A percentile compares a stretch with the other conserved stretches of the same genome.
phyloP scores from a whole-genome alignment of 2,113 vertebrate genomes.

The Nerophis lumbriciformis region DNA sequence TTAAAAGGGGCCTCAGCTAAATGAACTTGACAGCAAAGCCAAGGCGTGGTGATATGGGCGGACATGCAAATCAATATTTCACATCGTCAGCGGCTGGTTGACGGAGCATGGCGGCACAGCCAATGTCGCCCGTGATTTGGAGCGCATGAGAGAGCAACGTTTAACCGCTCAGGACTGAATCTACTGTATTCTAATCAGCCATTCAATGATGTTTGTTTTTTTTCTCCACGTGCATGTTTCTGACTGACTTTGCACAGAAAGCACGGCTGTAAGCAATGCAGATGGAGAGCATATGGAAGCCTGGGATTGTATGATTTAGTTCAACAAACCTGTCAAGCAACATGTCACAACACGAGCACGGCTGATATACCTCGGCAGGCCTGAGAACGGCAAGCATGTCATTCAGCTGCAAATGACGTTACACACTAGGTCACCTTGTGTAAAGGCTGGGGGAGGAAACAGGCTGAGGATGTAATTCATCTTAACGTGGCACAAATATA shows the following conservation, averaged over 20 bases:
- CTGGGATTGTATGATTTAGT: slow-evolving; percentile 37
- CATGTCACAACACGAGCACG: slow-evolving; percentile 36
- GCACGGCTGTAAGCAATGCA: slow-evolving; percentile 37
- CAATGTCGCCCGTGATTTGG: slow-evolving; percentile 42
- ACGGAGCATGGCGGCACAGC: slow-evolving; percentile 37
- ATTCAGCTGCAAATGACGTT: slow-evolving; percentile 57
- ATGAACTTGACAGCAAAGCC: slow-evolving; percentile 67
- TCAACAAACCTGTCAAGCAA: slow-evolving; percentile 25
- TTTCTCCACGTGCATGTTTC: slow-evolving; percentile 21
- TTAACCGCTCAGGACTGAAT: slow-evolving; percentile 13
- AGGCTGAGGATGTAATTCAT: slow-evolving; percentile 55
- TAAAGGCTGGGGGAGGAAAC: slow-evolving; percentile 54
- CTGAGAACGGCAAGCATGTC: slow-evolving; percentile 56
- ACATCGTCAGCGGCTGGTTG: slow-evolving; percentile 60
- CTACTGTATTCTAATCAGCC: background rate
- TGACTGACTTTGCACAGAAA: slow-evolving; percentile 31
- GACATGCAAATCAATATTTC: slow-evolving; percentile 76
- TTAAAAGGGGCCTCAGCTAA: slow-evolving; percentile 56
- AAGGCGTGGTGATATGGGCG: slow-evolving; percentile 60
- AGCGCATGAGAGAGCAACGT: slow-evolving; percentile 23
- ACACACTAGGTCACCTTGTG: slow-evolving; percentile 64
- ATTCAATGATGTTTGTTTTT: slow-evolving; percentile 40
- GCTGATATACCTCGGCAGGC: slow-evolving; percentile 39
- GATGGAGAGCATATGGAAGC: slow-evolving; percentile 38
- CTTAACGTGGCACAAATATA: slow-evolving; percentile 40